Percentiles rank a stretch among this genome's conserved stretches.
These are phyloP conservation scores for Tenebrio molitor DNA, from an alignment of 1,140 invertebrate species.

Conservation along the genomic window DNA sequence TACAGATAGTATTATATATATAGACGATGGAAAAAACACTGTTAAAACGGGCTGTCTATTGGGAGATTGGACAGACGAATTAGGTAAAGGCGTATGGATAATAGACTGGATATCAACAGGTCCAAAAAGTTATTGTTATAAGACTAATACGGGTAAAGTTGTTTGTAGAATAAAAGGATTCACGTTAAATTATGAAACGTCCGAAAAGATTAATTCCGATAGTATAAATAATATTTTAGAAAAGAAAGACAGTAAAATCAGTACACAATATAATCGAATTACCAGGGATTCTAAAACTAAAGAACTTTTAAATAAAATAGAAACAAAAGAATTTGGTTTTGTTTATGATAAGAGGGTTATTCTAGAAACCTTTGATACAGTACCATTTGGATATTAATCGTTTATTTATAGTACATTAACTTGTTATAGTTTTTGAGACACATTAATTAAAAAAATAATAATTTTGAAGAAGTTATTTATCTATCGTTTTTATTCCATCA, in stretches of 20 bases:
- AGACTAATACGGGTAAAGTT: not conserved
- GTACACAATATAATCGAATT: not conserved
- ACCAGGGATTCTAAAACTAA: not conserved
- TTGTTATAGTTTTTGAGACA: too few species aligned
- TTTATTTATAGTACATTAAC: too few species aligned
- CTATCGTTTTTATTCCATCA: too few species aligned
- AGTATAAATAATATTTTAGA: not conserved
- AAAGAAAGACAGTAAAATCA: not conserved
- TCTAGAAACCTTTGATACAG: too few species aligned
- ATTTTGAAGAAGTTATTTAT: too few species aligned
- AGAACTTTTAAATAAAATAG: too few species aligned
- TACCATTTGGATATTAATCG: too few species aligned
- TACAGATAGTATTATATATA: not conserved
- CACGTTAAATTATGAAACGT: constrained; percentile 2
- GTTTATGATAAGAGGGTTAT: not conserved
- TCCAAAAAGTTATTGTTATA: not conserved
- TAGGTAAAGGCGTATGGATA: not conserved
- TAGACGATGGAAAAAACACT: constrained; percentile 1
- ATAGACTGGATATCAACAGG: not conserved
- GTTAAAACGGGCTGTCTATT: not conserved
- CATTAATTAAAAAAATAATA: too few species aligned
- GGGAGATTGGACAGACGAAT: not conserved
- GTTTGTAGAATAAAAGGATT: not conserved
- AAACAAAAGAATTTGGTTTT: too few species aligned
- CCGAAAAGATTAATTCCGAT: constrained; percentile 1